Base-by-base conservation (phyloP, 2,797 vertebrate species). In the Anabacerthia variegaticeps region DNA sequence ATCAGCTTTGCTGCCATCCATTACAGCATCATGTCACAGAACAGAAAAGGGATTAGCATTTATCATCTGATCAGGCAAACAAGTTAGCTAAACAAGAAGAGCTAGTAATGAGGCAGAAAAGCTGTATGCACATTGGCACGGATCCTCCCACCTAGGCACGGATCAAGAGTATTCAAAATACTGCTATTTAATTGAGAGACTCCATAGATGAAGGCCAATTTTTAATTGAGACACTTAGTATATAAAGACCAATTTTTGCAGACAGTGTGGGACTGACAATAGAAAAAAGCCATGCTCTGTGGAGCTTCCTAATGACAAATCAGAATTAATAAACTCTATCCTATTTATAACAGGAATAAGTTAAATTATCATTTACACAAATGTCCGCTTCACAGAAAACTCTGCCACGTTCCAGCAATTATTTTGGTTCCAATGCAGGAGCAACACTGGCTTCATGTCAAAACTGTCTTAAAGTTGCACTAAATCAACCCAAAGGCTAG, bases 61-160 rank as follows among this genome's bases (percentile, higher is more conserved):
- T 88, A 86, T 56, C 67, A 52, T 54, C 56, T 28, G 23, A 93
- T 93, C 56, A 16, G 20, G 34, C 52, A 92, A 93, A 95, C 30
- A 93, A 91, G 59, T 67, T 54, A 85, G 32, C 48, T 84, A 89
- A 96, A 93, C 56, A 87, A 85, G 59, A 93, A 56, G 56, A 85
- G 68, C 27, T 71, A 44, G 41, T 85, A 92, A 94, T 85, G 92
- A 89, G 67, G 65, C 72, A 89, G 78, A 93, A 92, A 89, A 93
- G 82, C 72, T 95, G 74, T 76, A 46, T 44, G 39, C 39, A 91
- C 79, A 85, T 74, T 20, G 58, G 37, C 51, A 87, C 20, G 37
- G 49, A 79, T 80, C 67, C 68, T 69, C 72, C 73, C 68, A 93
- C 84, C 81, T 76, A 93, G 71, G 44, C 52, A 39, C 23, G 46